Evolutionary conservation across 1,140 invertebrate species (phyloP).

Genomic region (Drosophila rufa): DNA sequence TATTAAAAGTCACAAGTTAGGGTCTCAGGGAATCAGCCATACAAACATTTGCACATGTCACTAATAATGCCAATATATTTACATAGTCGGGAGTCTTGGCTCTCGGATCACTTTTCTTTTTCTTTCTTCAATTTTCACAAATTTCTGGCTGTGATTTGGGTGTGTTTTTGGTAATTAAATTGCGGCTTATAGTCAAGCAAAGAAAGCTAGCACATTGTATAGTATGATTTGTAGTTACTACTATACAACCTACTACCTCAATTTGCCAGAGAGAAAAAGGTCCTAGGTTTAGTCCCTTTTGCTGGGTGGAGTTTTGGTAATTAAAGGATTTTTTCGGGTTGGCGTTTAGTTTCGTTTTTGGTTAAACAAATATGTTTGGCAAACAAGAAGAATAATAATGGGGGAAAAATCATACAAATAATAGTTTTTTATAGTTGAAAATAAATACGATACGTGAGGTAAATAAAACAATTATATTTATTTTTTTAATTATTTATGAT

Average conservation of each 20-base stretch:
- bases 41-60: slow-evolving; percentile 85
- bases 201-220: slow-evolving; percentile 85
- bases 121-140: slow-evolving; percentile 18
- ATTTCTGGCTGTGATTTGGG: slow-evolving; percentile 36
- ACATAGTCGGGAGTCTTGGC: slow-evolving; percentile 4
- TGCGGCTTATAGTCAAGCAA: slow-evolving; percentile 84
- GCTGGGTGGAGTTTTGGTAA: slow-evolving; percentile 43
- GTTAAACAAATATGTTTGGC: slow-evolving; percentile 21
- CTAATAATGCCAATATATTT: slow-evolving; percentile 71
- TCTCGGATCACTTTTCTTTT: slow-evolving; percentile 29
- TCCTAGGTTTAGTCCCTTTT: slow-evolving; percentile 79
- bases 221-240: slow-evolving; percentile 79
- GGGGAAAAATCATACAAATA: slow-evolving; percentile 15
- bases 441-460: no score
- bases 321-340: slow-evolving; percentile 32
- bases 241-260: slow-evolving; percentile 86
- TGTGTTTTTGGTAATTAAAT: slow-evolving; percentile 20
- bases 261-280: slow-evolving; percentile 85
- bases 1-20: slow-evolving; percentile 85
- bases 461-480: slow-evolving; percentile 4
- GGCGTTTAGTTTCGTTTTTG: slow-evolving; percentile 15
- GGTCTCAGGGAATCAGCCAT: slow-evolving; percentile 86
- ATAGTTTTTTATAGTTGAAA: not conserved
- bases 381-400: slow-evolving; percentile 22
- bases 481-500: no score